Conservation (phyloP, 1,140 invertebrate genomes). For the Anthonomus grandis region DNA sequence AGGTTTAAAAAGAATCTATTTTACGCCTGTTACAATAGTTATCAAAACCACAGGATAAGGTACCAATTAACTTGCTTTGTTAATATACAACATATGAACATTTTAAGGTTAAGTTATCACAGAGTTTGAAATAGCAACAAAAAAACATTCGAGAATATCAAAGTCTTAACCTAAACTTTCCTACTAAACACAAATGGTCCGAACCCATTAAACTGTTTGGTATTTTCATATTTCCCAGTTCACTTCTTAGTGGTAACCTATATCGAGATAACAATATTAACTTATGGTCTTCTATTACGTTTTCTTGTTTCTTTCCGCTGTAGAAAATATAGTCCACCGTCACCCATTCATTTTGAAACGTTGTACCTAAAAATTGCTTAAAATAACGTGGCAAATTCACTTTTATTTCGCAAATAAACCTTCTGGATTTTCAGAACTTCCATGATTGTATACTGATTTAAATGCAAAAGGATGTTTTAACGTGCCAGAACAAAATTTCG, state of each 20-base stretch:
- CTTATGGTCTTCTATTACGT: constrained; percentile 34
- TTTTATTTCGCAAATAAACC: constrained; percentile 42
- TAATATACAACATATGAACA: too few relatives aligned
- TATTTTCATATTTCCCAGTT: constrained; percentile 62
- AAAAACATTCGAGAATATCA: too few relatives aligned
- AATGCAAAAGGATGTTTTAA: constrained; percentile 57
- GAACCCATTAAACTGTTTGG: constrained; percentile 74
- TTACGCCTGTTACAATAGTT: too few relatives aligned
- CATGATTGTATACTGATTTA: constrained; percentile 55
- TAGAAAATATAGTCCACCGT: constrained; percentile 82
- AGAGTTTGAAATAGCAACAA: too few relatives aligned
- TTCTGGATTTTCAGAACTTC: constrained; percentile 47
- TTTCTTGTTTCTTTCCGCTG: constrained; percentile 42
- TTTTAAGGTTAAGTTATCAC: too few relatives aligned
- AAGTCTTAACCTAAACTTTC: constrained; percentile 53
- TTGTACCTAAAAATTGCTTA: constrained; percentile 55
- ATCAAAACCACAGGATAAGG: too few relatives aligned
- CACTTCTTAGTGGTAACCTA: constrained; percentile 57
- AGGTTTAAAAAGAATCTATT: too few relatives aligned
- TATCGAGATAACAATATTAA: constrained; percentile 61
- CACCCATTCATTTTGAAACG: constrained; percentile 71
- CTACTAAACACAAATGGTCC: constrained; percentile 72
- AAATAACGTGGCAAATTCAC: too few relatives aligned
- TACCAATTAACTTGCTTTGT: too few relatives aligned
- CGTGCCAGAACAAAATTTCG: constrained; percentile 51